phyloP scores from a whole-genome alignment of 2,113 vertebrate genomes.

The Blennius ocellaris region DNA sequence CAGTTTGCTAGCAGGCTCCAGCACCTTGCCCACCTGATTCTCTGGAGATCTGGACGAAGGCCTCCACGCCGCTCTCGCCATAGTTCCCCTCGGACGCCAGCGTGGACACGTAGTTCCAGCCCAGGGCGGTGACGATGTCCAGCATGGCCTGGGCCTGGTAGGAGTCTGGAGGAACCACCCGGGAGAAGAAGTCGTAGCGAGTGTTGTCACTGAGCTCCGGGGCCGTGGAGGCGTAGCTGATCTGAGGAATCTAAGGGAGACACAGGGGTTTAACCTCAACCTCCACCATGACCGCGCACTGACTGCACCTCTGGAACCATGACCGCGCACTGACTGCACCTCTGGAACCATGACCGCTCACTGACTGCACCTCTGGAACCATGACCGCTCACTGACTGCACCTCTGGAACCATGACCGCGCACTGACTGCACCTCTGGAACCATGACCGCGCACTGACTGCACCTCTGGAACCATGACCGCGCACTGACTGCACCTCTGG shows the following conservation, averaged over 20 bases:
- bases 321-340: too few species aligned
- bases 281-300: too few species aligned
- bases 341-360: too few species aligned
- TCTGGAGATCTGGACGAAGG: conserved; percentile 95
- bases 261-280: not conserved
- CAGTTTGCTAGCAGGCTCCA: too few species aligned
- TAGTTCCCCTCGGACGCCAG: conserved; percentile 97
- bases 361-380: too few species aligned
- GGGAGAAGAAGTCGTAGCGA: conserved; percentile 97
- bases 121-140: conserved; percentile 93
- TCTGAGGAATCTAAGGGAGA: conserved; percentile 93
- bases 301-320: too few species aligned
- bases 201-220: conserved; percentile 97
- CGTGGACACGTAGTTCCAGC: conserved; percentile 97
- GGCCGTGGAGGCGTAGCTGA: conserved; percentile 98
- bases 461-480: too few species aligned
- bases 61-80: conserved; percentile 95
- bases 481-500: too few species aligned
- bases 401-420: too few species aligned
- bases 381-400: too few species aligned
- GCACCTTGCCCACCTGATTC: conserved; percentile 74
- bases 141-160: conserved; percentile 99
- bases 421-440: too few species aligned
- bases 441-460: too few species aligned
- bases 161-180: conserved; percentile 95